Base-by-base conservation (phyloP, 1,140 invertebrate genomes). In the Sitophilus oryzae region DNA sequence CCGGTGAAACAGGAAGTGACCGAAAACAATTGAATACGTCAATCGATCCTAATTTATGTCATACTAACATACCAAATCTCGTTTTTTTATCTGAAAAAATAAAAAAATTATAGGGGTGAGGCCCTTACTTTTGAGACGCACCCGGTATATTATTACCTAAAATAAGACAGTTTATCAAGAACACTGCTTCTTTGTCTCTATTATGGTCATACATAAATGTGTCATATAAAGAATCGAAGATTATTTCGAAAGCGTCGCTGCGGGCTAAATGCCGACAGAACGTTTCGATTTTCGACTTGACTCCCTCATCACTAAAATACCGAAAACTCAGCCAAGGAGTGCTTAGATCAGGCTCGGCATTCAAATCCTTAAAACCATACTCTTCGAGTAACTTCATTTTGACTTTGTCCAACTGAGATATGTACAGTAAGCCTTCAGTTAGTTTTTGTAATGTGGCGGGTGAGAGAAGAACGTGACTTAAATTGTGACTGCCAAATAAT, bases 191-290 rank as follows among this genome's bases (percentile, higher is more conserved):
- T 56, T 77, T 79, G 59, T 63, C 70, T 47, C 74, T 67, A 10
- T 74, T 69, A 10, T 65, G 53, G 44, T 73, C 63, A 46, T 72
- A 67, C 0, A 65, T 48, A 52, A 79, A 78, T 18, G 79, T 63
- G 45, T 81, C 76, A n/a, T 83, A 59, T 46, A 85, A 74, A 36
- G 64, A 73, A 60, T 85, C 78, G 2, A 77, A 67, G 23, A 85
- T 58, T 42, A 81, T 71, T 50, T 73, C 68, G 0, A 76, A 62
- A 58, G 78, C 74, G 9, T 77, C 75, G 14, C 73, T 71, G 50
- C 72, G 66, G n/a, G 75, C 76, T 9, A 85, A 58, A 48, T 77
- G 59, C 50, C 65, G 59, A 60, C 78, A 80, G 22, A 80, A 63
- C 11, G 38, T 60, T 40, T 74, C 64, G 2, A 79, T 58, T 64